Conservation (phyloP, 2,113 vertebrate genomes). For the Caranx ignobilis region DNA sequence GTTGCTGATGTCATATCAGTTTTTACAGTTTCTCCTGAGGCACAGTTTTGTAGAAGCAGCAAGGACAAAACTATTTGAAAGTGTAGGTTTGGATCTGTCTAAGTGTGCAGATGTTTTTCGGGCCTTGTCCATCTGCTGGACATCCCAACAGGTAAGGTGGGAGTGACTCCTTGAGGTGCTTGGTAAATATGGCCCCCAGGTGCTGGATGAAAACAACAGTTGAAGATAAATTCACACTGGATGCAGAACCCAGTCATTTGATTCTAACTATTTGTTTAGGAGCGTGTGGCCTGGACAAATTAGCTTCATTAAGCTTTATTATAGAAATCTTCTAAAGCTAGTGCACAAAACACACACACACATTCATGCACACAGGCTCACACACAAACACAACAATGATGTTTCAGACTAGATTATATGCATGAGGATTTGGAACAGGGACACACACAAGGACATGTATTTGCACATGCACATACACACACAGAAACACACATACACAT, state of each 20-base stretch:
- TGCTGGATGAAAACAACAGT: not conserved
- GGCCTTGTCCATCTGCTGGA: not conserved
- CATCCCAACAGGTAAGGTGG: not conserved
- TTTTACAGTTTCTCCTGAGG: not conserved
- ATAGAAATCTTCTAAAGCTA: not conserved
- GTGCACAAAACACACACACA: not conserved
- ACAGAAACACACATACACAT: conserved; percentile 11
- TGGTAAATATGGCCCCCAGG: not conserved
- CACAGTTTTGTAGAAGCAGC: not conserved
- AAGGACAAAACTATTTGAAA: not conserved
- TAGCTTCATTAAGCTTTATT: not conserved
- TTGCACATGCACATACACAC: conserved; percentile 18
- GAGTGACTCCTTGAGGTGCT: not conserved
- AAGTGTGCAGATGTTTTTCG: too few relatives aligned
- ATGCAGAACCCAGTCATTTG: not conserved
- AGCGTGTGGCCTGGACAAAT: not conserved
- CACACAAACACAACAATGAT: not conserved
- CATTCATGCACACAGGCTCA: not conserved
- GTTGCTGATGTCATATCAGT: not conserved
- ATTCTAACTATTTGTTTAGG: not conserved
- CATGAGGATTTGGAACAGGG: conserved; percentile 21
- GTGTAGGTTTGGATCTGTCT: too few relatives aligned
- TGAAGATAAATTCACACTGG: not conserved
- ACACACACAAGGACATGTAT: conserved; percentile 5
- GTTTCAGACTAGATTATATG: conserved; percentile 1